Evolutionary conservation across 2,113 vertebrate genomes (phyloP), one percentile per base, ranked within the genome.

Genomic region (Indri indri): DNA sequence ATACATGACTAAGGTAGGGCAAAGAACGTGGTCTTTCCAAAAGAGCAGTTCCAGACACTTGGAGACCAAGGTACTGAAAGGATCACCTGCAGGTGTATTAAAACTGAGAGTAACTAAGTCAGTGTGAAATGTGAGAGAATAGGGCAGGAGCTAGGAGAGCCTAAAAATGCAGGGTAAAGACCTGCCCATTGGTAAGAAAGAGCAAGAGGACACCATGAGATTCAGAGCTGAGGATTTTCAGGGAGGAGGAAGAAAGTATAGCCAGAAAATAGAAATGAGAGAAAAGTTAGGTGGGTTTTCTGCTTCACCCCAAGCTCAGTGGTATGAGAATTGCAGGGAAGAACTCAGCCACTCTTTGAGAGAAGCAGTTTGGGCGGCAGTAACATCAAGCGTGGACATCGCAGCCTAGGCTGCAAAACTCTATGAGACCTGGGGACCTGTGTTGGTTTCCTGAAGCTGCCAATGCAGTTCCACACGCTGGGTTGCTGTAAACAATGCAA

Each of bases 71-170:
- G 6, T 2, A 1, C 20, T 71, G 50, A 25, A 25, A 47, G 50
- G 13, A 8, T n/a, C 13, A 12, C 7, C 47, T 27, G 5, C 14
- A 25, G 8, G 3, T 25, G 1, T 8, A 5, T 70, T 3, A 59
- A 57, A 68, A 27, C 0, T 27, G 0, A 0, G 12, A 57, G 5
- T 14, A 42, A 45, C 13, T 37, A 61, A 59, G 79, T 14, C 59
- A 27, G 3, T 30, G 14, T 37, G 20, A 30, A 37, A 61, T 25
- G 50, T 25, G 42, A 77, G 20, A 63, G 16, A 18, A 59, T 3
- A 32, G 57, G 2, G 30, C 45, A 50, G 13, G 16, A 81, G n/a
- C 13, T 37, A 59, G 32, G 22, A 59, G 8, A 40, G n/a, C 42
- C 54, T 13, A n/a, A 66, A 47, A 66, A 23, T n/a, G 12, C 34